Percentiles rank a stretch among this genome's conserved stretches.
phyloP scores from a whole-genome alignment of 1,140 invertebrate species.

The Agrilus planipennis region DNA sequence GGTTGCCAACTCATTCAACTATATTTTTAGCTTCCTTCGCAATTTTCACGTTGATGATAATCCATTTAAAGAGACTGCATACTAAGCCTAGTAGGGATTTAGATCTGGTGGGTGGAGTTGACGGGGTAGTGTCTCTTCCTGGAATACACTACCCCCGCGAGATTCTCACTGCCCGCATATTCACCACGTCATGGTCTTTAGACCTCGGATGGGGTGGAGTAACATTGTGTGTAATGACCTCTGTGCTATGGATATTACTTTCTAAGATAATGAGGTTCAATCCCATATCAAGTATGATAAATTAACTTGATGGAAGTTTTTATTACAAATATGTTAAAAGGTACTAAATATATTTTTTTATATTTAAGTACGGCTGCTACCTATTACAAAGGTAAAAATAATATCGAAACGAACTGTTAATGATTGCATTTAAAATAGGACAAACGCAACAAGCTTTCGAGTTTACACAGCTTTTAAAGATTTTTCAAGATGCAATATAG shows the following conservation, averaged over 20 bases:
- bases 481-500: no score
- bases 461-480: no score
- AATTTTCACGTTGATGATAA: constrained; percentile 78
- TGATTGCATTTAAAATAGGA: no score
- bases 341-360: no score
- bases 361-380: no score
- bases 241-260: constrained; percentile 72
- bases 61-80: constrained; percentile 74
- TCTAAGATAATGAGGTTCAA: constrained; percentile 85
- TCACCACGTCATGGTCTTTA: constrained; percentile 69
- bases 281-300: constrained; percentile 59
- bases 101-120: constrained; percentile 48
- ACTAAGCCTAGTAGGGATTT: constrained; percentile 41
- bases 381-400: no score
- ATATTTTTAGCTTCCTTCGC: constrained; percentile 76
- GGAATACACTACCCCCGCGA: constrained; percentile 35
- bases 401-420: no score
- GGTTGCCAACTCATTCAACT: no score
- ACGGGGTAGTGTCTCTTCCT: constrained; percentile 47
- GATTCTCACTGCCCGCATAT: constrained; percentile 46
- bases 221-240: constrained; percentile 61
- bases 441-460: no score
- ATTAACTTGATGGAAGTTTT: no score
- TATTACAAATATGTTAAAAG: no score
- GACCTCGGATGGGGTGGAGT: constrained; percentile 75